Conservation (phyloP, 2,888 invertebrate genomes). For the Notodonta dromedarius region DNA sequence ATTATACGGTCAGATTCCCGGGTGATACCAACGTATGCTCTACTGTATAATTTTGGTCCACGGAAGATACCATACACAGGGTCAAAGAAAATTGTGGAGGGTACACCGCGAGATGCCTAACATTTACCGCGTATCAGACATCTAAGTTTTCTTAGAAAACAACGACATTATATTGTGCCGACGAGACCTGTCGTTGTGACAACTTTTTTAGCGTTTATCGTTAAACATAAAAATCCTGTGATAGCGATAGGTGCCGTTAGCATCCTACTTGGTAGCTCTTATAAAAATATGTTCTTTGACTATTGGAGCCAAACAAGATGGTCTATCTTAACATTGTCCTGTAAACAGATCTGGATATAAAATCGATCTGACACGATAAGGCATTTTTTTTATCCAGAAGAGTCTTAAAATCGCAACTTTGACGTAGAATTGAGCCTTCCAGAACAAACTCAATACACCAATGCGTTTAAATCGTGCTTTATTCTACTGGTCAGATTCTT, state of each 20-base stretch:
- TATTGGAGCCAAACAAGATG: neutral
- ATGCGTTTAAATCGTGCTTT: constrained; percentile 44
- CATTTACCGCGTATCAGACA: constrained; percentile 66
- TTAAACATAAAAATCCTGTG: constrained; percentile 43
- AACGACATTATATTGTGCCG: constrained; percentile 47
- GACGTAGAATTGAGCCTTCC: constrained; percentile 25
- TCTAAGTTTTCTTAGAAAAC: constrained; percentile 70
- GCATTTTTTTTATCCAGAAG: neutral
- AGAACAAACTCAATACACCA: constrained; percentile 41
- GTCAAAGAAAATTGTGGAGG: constrained; percentile 75
- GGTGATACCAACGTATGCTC: constrained; percentile 77
- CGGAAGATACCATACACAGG: constrained; percentile 65
- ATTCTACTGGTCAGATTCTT: constrained; percentile 55
- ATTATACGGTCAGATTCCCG: constrained; percentile 78
- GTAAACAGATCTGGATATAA: neutral
- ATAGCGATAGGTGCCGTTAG: constrained; percentile 48
- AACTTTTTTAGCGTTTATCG: constrained; percentile 49
- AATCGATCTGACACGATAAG: neutral
- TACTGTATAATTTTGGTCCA: constrained; percentile 75
- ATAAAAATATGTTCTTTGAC: neutral
- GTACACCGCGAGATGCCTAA: constrained; percentile 62
- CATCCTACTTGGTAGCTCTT: constrained; percentile 17
- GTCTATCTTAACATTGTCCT: neutral
- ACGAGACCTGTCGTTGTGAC: constrained; percentile 47
- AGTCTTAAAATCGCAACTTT: neutral